A percentile compares a stretch with the other conserved stretches of the same genome.
phyloP scores from a whole-genome alignment of 2,888 invertebrate genomes.

The Aphrophora alni region DNA sequence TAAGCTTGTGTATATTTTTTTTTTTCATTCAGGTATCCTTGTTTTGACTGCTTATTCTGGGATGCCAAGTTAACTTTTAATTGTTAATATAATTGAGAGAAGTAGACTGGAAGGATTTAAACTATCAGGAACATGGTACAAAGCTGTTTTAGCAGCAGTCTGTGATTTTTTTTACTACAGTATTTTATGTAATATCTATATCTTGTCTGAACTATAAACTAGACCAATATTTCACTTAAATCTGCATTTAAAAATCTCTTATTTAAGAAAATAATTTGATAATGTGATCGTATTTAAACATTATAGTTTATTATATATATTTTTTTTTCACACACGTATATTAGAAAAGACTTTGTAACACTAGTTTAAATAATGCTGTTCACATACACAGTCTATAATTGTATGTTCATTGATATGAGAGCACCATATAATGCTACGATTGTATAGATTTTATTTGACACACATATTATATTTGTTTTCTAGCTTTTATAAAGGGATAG shows the following conservation, averaged over 20 bases:
- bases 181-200: background rate
- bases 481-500: too few species aligned
- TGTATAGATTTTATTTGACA: too few species aligned
- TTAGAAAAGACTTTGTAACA: background rate
- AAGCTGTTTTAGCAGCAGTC: constrained; percentile 30
- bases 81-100: constrained; percentile 1
- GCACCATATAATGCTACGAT: too few species aligned
- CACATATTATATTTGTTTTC: too few species aligned
- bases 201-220: background rate
- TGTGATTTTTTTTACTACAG: constrained; percentile 20
- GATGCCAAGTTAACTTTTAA: background rate
- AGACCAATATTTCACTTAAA: background rate
- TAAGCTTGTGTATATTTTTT: background rate
- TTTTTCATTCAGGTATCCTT: background rate
- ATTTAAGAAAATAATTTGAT: background rate
- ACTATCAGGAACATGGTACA: constrained; percentile 22
- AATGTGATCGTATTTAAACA: background rate
- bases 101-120: background rate
- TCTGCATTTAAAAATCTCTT: background rate
- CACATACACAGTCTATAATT: too few species aligned
- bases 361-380: background rate
- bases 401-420: too few species aligned
- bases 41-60: background rate
- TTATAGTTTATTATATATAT: background rate
- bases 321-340: background rate